These are phyloP conservation scores for Rhynchonycteris naso DNA, from an alignment of 2,797 vertebrate species.

Conservation along the genomic window DNA sequence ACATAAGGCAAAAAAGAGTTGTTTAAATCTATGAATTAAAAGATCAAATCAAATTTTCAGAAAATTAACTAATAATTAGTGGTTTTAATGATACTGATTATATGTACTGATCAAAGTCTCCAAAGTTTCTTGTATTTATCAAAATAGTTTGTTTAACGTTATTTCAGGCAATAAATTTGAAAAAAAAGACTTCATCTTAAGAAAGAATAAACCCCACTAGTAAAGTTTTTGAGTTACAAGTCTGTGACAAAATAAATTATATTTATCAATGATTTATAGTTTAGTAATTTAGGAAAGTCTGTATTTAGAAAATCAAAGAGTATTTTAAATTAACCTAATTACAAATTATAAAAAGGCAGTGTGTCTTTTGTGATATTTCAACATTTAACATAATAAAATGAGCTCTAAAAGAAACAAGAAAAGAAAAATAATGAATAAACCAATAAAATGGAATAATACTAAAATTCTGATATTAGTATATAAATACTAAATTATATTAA, in stretches of 20 bases:
- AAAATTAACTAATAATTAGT: conserved; percentile 26
- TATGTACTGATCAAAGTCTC: neutral
- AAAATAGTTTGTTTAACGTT: conserved; percentile 15
- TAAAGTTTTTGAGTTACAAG: conserved; percentile 34
- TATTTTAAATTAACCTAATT: conserved; percentile 22
- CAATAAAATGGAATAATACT: neutral
- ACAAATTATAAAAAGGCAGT: conserved; percentile 37
- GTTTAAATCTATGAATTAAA: conserved; percentile 38
- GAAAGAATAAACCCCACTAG: conserved; percentile 16
- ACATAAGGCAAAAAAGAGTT: neutral
- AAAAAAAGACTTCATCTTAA: neutral
- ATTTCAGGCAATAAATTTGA: conserved; percentile 15
- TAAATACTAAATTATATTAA: conserved; percentile 11
- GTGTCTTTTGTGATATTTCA: neutral
- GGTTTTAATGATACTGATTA: neutral
- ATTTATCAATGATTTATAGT: neutral
- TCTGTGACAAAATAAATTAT: conserved; percentile 25
- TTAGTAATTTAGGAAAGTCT: conserved; percentile 31
- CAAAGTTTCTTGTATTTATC: neutral
- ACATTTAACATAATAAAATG: conserved; percentile 24
- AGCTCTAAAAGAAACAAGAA: conserved; percentile 27
- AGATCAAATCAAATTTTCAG: conserved; percentile 27
- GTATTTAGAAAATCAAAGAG: conserved; percentile 18
- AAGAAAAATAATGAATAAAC: neutral
- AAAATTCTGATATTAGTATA: conserved; percentile 19